These are phyloP conservation scores for Acropternis orthonyx DNA, from an alignment of 2,797 vertebrate species.

Conservation along the genomic window DNA sequence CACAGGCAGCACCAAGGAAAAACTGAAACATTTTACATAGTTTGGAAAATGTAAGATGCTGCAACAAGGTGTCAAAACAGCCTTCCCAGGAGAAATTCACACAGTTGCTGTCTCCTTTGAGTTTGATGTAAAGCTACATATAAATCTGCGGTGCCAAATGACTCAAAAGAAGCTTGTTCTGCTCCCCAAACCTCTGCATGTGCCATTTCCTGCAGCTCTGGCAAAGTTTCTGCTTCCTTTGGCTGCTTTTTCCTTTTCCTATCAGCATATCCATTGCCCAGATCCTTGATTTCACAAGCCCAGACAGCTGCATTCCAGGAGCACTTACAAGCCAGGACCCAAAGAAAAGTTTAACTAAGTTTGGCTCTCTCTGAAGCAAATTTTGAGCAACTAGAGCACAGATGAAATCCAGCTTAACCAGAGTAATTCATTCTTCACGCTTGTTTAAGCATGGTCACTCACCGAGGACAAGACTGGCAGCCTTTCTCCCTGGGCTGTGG, in stretches of 20 bases:
- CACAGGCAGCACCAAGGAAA: neutral
- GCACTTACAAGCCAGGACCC: neutral
- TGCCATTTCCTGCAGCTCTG: neutral
- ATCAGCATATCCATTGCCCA: neutral
- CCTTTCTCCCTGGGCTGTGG: neutral
- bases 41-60: neutral
- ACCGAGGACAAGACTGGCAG: slow-evolving; percentile 37
- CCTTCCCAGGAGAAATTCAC: neutral
- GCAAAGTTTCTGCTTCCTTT: neutral
- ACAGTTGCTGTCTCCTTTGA: neutral
- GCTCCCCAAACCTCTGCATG: neutral
- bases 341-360: slow-evolving; percentile 35
- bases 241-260: neutral
- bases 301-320: neutral
- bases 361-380: neutral
- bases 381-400: neutral
- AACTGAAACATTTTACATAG: neutral
- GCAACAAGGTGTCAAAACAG: neutral
- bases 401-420: slow-evolving; percentile 22
- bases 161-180: neutral
- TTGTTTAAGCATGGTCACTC: slow-evolving; percentile 42
- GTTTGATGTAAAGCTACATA: neutral
- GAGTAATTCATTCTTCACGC: slow-evolving; percentile 36
- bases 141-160: neutral
- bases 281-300: neutral